Percentiles rank a stretch among this genome's conserved stretches.
phyloP scores from a whole-genome alignment of 2,797 vertebrate species.

The Rhinophrynus dorsalis region DNA sequence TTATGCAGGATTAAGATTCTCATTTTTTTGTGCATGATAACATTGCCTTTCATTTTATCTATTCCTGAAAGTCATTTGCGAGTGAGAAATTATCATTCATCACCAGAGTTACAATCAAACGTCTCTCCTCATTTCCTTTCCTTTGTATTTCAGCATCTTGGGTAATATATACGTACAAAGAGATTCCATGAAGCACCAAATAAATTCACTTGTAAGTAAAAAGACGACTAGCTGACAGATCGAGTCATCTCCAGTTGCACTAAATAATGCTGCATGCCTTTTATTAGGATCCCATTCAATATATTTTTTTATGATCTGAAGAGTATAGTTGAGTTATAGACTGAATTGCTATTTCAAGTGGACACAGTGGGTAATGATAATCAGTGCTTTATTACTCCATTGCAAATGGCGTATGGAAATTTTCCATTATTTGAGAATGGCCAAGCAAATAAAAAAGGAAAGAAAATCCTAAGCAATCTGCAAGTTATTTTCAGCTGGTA shows the following conservation, averaged over 20 bases:
- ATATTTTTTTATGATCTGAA: conserved; percentile 5
- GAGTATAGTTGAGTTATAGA: conserved; percentile 5
- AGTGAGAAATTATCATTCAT: conserved; percentile 19
- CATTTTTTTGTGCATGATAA: not conserved
- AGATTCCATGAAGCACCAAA: conserved; percentile 9
- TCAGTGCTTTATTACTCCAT: not conserved
- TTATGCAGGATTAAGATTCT: conserved; percentile 17
- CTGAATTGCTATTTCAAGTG: conserved; percentile 2
- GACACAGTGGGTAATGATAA: conserved; percentile 10
- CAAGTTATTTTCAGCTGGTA: no score
- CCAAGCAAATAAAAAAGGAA: not conserved
- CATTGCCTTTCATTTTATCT: conserved; percentile 9
- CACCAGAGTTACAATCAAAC: not conserved
- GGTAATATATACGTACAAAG: not conserved
- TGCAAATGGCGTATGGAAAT: not conserved
- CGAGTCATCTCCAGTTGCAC: not conserved
- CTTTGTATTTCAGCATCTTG: conserved; percentile 5
- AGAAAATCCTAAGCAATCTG: not conserved
- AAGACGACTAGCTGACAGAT: not conserved
- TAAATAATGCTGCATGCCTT: conserved; percentile 4
- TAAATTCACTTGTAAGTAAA: conserved; percentile 28
- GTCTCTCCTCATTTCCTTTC: not conserved
- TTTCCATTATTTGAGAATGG: not conserved
- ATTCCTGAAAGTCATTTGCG: conserved; percentile 15
- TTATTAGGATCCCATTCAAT: conserved; percentile 14